These are phyloP conservation scores for Lasioglossum albipes DNA, from an alignment of 1,140 invertebrate genomes.

Conservation along the genomic window DNA sequence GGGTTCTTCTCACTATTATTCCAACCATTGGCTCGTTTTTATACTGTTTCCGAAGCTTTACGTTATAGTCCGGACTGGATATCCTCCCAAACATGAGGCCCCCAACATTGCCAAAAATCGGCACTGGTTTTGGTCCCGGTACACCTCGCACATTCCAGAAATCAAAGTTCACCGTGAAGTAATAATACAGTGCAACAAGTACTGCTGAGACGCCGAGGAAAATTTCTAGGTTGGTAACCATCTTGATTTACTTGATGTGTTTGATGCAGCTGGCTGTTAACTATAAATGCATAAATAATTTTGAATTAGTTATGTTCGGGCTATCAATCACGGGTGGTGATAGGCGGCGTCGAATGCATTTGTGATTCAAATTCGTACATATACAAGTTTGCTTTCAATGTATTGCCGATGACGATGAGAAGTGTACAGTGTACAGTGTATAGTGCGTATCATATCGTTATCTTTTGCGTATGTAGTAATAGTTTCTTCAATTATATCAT, in stretches of 20 bases:
- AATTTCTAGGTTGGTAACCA: slow-evolving; percentile 38
- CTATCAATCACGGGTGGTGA: too few species aligned
- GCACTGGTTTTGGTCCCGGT: slow-evolving; percentile 59
- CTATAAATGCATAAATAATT: too few species aligned
- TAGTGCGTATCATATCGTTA: too few species aligned
- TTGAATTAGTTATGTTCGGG: too few species aligned
- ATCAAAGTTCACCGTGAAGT: slow-evolving; percentile 43
- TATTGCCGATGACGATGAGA: too few species aligned
- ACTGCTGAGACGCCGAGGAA: slow-evolving; percentile 29
- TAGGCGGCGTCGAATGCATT: too few species aligned
- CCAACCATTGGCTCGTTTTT: slow-evolving; percentile 74
- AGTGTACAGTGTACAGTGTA: too few species aligned
- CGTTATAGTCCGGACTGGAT: slow-evolving; percentile 32
- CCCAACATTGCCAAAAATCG: slow-evolving; percentile 69
- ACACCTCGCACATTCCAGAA: slow-evolving; percentile 71
- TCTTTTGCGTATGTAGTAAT: too few species aligned
- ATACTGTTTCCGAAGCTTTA: slow-evolving; percentile 35
- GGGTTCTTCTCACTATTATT: slow-evolving; percentile 68
- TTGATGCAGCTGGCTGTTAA: too few species aligned
- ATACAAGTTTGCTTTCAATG: too few species aligned
- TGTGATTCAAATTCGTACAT: too few species aligned
- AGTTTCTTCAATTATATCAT: too few species aligned
- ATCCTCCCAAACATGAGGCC: slow-evolving; percentile 12
- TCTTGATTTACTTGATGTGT: not conserved
- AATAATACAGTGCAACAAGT: slow-evolving; percentile 53